Conservation (phyloP, 2,113 vertebrate species). For the Phrynosoma blainvillii region DNA sequence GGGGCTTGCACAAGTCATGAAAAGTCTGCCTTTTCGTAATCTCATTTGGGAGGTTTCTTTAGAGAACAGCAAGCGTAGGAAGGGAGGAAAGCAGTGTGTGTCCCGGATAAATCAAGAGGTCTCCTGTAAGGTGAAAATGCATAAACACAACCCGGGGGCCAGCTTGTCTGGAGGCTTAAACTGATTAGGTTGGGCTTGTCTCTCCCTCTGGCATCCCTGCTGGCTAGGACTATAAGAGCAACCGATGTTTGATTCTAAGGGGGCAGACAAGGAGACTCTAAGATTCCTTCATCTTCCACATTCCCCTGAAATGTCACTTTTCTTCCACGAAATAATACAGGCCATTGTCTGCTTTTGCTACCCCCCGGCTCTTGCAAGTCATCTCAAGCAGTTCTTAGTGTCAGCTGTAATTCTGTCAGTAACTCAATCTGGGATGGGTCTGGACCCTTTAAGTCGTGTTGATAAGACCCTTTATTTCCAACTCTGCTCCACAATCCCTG, state of each 20-base stretch:
- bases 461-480: slow-evolving; percentile 41
- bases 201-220: slow-evolving; percentile 30
- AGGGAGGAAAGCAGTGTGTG: background rate
- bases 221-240: slow-evolving; percentile 22
- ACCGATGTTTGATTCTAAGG: slow-evolving; percentile 33
- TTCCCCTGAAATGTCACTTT: slow-evolving; percentile 83
- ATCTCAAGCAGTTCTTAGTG: slow-evolving; percentile 89
- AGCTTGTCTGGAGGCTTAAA: slow-evolving; percentile 27
- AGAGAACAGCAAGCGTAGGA: background rate
- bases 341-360: slow-evolving; percentile 80
- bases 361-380: slow-evolving; percentile 61
- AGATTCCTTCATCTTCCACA: slow-evolving; percentile 74
- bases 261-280: slow-evolving; percentile 76
- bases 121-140: slow-evolving; percentile 33
- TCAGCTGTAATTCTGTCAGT: slow-evolving; percentile 90
- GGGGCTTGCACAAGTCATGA: background rate
- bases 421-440: slow-evolving; percentile 83
- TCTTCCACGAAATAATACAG: slow-evolving; percentile 83
- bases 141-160: slow-evolving; percentile 12
- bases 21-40: background rate
- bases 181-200: slow-evolving; percentile 24
- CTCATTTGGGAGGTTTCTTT: background rate
- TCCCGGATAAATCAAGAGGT: slow-evolving; percentile 25
- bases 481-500: slow-evolving; percentile 59
- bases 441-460: slow-evolving; percentile 68